Conservation (phyloP, 2,113 vertebrate genomes). For the Acinonyx jubatus region DNA sequence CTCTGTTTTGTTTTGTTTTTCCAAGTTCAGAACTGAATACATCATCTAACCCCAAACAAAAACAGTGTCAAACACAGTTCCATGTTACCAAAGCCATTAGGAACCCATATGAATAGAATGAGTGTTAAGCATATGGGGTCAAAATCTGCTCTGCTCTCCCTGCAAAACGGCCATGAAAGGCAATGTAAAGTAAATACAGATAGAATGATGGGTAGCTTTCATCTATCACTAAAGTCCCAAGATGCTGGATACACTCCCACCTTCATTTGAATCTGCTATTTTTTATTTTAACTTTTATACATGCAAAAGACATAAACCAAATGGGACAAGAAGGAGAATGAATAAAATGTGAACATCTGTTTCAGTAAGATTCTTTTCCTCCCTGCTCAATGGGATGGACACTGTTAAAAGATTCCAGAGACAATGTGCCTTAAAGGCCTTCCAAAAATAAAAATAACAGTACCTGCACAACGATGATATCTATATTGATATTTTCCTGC, state of each 20-base stretch:
- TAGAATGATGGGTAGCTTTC: not conserved
- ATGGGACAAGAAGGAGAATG: not conserved
- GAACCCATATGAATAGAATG: not conserved
- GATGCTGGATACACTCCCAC: not conserved
- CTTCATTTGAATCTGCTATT: not conserved
- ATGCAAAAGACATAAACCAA: not conserved
- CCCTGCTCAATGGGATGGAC: not conserved
- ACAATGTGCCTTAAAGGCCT: not conserved
- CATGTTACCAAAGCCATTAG: not conserved
- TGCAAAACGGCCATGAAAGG: not conserved
- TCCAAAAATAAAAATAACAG: not conserved
- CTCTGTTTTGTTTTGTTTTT: not conserved
- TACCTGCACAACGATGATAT: too few species aligned
- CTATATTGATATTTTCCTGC: not conserved
- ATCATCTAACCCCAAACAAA: conserved; percentile 20
- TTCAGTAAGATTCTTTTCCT: not conserved
- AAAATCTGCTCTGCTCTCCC: not conserved
- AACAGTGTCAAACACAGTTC: not conserved
- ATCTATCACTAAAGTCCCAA: not conserved
- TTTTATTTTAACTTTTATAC: conserved; percentile 21
- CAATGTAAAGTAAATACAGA: not conserved
- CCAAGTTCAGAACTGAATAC: conserved; percentile 4
- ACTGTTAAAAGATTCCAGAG: not conserved
- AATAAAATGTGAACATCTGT: not conserved
- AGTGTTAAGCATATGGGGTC: not conserved